Base-by-base conservation (phyloP, 1,140 invertebrate species). In the Drosophila pectinifera region DNA sequence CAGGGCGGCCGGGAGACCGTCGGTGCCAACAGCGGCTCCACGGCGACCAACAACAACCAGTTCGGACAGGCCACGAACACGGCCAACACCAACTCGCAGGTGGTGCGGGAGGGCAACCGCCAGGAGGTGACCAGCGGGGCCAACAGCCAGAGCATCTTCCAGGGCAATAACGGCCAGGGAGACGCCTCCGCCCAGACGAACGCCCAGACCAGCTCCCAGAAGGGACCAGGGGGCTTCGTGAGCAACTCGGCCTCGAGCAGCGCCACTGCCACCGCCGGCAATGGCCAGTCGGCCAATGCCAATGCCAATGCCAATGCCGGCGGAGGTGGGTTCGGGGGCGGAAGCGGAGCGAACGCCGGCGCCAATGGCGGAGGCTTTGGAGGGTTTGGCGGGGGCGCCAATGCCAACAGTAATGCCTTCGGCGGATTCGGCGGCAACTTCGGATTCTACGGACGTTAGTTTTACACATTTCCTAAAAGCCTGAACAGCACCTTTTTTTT, bases 111-210 rank as follows among this genome's bases (percentile, higher is more conserved):
- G 1, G 79, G 77, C 42, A 73, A 79, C 13, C 45, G 43, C 2
- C 28, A 82, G 56, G 55, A 80, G 1, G 69, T 78, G 11, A 75
- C 57, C 20, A 82, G 84, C 5, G 85, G 75, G 14, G 79, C 91
- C 42, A 91, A 75, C 63, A 84, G 91, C 57, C 91, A 92, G 68
- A 91, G 91, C 22, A 80, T 91, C 34, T 91, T 80, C 64, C 91
- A 90, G 72, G 91, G 91, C 28, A 70, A 73, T 20, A 72, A 80
- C 22, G 84, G 90, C 11, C 83, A 77, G 45, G 79, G 88, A 43
- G 81, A 83, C 18, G 63, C 91, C 3, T 69, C 64, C 0, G 81
- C 90, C 20, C 59, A 73, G 18, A 91, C 91, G 3, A 76, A 73
- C 4, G 68, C 91, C 14, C 80, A 86, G 46, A 74, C 80, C n/a